phyloP scores from a whole-genome alignment of 2,888 invertebrate genomes.

The Drosophila maculinotata region DNA sequence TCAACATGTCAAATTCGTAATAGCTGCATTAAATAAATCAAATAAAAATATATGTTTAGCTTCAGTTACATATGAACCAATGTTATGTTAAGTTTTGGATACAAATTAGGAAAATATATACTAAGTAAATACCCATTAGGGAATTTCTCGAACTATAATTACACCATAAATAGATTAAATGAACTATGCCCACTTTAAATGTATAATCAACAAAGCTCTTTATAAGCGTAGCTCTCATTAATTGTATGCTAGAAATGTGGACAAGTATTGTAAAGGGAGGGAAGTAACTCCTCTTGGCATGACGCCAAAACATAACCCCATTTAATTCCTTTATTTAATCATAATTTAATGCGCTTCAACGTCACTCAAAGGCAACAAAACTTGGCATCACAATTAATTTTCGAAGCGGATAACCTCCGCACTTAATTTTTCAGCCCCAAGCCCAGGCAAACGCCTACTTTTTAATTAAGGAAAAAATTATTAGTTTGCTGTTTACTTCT shows the following conservation, averaged over 20 bases:
- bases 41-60: no score
- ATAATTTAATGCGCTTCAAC: slow-evolving; percentile 68
- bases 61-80: background rate
- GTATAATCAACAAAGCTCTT: background rate
- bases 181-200: background rate
- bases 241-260: slow-evolving; percentile 30
- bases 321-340: slow-evolving; percentile 68
- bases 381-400: slow-evolving; percentile 59
- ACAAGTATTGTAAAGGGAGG: background rate
- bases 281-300: background rate
- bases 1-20: no score
- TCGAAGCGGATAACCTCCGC: slow-evolving; percentile 28
- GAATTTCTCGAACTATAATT: no score
- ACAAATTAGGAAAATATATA: no score
- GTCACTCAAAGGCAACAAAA: slow-evolving; percentile 74
- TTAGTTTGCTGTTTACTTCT: slow-evolving; percentile 37
- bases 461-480: slow-evolving; percentile 62
- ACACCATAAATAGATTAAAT: no score
- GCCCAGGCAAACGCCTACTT: slow-evolving; percentile 27
- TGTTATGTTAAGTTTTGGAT: background rate
- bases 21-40: no score
- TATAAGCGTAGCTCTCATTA: slow-evolving; percentile 53
- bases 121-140: no score
- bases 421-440: background rate
- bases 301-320: slow-evolving; percentile 56